Evolutionary conservation across 2,797 vertebrate species (phyloP), one percentile per base, ranked within the genome.

Genomic region (Helarctos malayanus): DNA sequence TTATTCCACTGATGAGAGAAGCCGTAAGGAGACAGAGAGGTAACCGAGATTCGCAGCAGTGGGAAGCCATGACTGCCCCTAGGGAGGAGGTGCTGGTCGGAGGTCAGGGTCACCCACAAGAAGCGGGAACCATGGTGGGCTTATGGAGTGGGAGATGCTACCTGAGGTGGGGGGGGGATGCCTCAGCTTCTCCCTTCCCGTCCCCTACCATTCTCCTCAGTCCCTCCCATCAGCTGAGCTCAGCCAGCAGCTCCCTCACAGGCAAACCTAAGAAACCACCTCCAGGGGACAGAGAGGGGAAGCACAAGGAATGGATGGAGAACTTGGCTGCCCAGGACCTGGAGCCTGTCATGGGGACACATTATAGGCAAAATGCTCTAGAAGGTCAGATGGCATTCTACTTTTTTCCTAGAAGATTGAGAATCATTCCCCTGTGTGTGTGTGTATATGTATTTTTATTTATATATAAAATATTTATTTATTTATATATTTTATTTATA

Each of bases 121-220:
- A 23, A 41, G 85, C 8, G 38, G 61, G 69, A 35, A 27, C 29
- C 3, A 1, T 6, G 27, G 41, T 59, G 21, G 3, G 16, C 23
- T 41, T 84, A 2, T 6, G 19, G 41, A 73, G 35, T 14, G n/a
- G 35, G 21, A 41, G 14, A 49, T 1, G 8, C 63, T 19, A 5
- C 29, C 35, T 16, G 57, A 79, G 68, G 81, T 47, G 16, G 25
- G 69, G 18, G 38, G 23, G 21, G 21, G n/a, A 65, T 29, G 23
- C 14, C 7, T 47, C 25, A 23, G 19, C 14, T 54, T 89, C 68
- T 57, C 32, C 16, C 6, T 41, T 49, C n/a, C 7, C n/a, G 32
- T 3, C 14, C 0, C 49, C 23, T 80, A 23, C 14, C 3, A 0
- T 3, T 41, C 13, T 5, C 4, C 2, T 7, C 25, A 7, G 18